Percentiles rank a stretch among this genome's conserved stretches.
phyloP scores from a whole-genome alignment of 2,797 vertebrate species.

The Remorina albescens region DNA sequence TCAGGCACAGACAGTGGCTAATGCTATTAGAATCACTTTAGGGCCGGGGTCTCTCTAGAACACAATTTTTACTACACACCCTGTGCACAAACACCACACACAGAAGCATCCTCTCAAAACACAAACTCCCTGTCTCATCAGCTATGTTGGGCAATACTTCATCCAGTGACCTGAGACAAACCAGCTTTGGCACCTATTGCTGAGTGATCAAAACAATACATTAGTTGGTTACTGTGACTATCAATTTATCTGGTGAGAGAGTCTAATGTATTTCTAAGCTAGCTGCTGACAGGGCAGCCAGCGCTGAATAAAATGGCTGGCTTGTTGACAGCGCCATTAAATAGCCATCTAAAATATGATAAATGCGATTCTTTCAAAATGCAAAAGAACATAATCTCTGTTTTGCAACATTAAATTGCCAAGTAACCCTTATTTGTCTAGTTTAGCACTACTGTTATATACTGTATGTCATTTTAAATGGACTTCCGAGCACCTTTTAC shows the following conservation, averaged over 20 bases:
- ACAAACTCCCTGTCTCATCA: constrained; percentile 36
- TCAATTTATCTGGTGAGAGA: constrained; percentile 45
- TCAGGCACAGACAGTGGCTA: constrained; percentile 49
- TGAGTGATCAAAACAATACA: constrained; percentile 65
- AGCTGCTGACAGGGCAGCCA: constrained; percentile 25
- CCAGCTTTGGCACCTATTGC: constrained; percentile 52
- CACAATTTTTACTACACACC: constrained; percentile 22
- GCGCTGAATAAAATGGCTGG: constrained; percentile 42
- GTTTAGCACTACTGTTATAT: constrained; percentile 19
- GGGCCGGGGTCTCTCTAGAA: constrained; percentile 38
- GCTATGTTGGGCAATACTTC: constrained; percentile 36
- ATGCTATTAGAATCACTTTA: constrained; percentile 50
- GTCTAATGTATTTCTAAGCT: constrained; percentile 47
- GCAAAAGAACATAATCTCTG: constrained; percentile 45
- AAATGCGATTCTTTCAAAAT: constrained; percentile 44
- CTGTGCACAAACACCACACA: constrained; percentile 24
- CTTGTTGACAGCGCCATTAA: constrained; percentile 63
- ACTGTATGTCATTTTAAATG: constrained; percentile 27
- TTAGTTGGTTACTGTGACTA: constrained; percentile 39
- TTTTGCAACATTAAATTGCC: constrained; percentile 32
- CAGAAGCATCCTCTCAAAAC: constrained; percentile 23
- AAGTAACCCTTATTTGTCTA: constrained; percentile 31
- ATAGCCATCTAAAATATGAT: constrained; percentile 60
- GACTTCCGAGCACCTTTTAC: constrained; percentile 1
- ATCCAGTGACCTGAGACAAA: constrained; percentile 63